A percentile compares a stretch with the other conserved stretches of the same genome.
phyloP scores from a whole-genome alignment of 2,797 vertebrate species.

The Tolypeutes matacus region DNA sequence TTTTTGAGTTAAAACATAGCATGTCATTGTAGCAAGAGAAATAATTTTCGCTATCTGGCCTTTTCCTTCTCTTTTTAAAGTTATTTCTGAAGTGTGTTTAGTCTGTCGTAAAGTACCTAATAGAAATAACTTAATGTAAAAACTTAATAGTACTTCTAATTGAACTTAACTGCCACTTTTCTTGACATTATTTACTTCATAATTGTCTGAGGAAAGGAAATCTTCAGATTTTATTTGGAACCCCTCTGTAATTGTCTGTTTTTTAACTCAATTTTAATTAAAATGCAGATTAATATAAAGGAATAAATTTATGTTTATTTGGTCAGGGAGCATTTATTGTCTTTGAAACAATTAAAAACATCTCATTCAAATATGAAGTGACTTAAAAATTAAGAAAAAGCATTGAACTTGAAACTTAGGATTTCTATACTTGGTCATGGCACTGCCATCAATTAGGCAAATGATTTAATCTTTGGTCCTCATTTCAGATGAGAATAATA shows the following conservation, averaged over 20 bases:
- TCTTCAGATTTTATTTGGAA: constrained; percentile 13
- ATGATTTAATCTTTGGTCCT: not conserved
- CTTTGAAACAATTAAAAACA: constrained; percentile 40
- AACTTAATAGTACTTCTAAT: not conserved
- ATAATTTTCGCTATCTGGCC: not conserved
- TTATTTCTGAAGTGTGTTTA: constrained; percentile 32
- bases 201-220: not conserved
- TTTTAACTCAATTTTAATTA: constrained; percentile 51
- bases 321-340: constrained; percentile 32
- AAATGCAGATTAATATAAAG: constrained; percentile 1
- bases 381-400: constrained; percentile 34
- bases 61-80: not conserved
- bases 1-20: not conserved
- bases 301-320: constrained; percentile 12
- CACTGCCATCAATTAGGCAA: constrained; percentile 14
- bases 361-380: not conserved
- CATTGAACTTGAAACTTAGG: not conserved
- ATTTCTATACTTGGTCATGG: constrained; percentile 10
- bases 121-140: not conserved
- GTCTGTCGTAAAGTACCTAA: constrained; percentile 42
- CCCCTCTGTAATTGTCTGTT: not conserved
- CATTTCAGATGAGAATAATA: constrained; percentile 13
- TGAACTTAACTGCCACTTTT: not conserved
- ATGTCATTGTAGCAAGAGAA: constrained; percentile 8
- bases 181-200: not conserved